Percentiles rank a stretch among this genome's conserved stretches.
phyloP scores from a whole-genome alignment of 2,113 vertebrate genomes.

The Rhodinocichla rosea region DNA sequence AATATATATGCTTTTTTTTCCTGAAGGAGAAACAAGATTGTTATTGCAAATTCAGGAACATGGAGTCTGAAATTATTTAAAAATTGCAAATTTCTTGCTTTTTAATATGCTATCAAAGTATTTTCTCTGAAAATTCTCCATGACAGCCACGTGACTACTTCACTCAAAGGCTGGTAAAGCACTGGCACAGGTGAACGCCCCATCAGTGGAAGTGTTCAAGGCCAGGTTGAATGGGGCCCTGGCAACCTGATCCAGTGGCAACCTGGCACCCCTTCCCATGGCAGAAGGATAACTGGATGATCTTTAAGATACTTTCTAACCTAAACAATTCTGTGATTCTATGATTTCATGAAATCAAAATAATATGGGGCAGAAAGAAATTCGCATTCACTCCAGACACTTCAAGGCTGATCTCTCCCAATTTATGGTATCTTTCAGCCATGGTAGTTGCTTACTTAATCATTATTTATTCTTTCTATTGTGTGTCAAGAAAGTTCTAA shows the following conservation, averaged over 20 bases:
- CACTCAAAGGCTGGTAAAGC: background rate
- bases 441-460: background rate
- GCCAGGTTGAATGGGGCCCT: background rate
- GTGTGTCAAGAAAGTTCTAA: background rate
- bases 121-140: background rate
- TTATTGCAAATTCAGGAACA: background rate
- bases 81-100: background rate
- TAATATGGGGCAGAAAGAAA: background rate
- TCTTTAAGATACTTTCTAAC: background rate
- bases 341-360: background rate
- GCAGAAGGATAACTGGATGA: background rate
- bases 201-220: background rate
- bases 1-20: fast-evolving
- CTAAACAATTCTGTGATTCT: background rate
- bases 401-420: background rate
- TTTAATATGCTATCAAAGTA: background rate
- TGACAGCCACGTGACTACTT: background rate
- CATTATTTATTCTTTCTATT: background rate
- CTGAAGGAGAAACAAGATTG: background rate
- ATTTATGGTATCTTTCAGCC: background rate
- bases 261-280: background rate
- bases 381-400: background rate
- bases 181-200: too few relatives aligned
- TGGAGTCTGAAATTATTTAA: background rate
- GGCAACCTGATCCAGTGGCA: background rate